Percentiles rank a stretch among this genome's conserved stretches.
These are phyloP conservation scores for Pogoniulus pusillus DNA, from an alignment of 2,797 vertebrate species.

Conservation along the genomic window DNA sequence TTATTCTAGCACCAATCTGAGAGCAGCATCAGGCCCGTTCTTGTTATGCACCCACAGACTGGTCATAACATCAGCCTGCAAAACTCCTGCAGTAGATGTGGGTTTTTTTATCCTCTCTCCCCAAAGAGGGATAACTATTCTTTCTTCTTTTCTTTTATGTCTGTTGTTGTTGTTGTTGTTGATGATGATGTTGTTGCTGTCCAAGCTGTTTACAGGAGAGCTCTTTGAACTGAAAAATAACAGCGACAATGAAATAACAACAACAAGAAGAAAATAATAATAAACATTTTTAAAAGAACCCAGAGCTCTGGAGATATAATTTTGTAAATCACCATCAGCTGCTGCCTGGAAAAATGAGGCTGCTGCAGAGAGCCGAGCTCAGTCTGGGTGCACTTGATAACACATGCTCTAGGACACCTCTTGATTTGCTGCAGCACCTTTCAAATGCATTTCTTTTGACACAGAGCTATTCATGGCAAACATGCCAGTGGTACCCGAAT, in stretches of 20 bases:
- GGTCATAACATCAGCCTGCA: neutral
- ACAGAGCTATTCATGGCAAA: neutral
- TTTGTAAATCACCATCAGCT: neutral
- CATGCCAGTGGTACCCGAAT: neutral
- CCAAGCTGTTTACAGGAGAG: neutral
- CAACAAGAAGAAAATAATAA: neutral
- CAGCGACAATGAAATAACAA: neutral
- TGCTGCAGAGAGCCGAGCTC: neutral
- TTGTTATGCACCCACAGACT: neutral
- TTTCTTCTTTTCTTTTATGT: neutral
- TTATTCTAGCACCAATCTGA: neutral
- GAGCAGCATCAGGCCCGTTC: neutral
- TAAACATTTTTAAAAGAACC: neutral
- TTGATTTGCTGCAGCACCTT: constrained; percentile 12
- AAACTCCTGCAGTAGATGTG: neutral
- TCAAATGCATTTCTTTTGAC: neutral
- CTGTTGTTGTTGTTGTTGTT: no score
- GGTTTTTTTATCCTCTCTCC: neutral
- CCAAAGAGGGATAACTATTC: neutral
- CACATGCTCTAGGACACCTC: neutral
- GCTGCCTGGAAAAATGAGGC: neutral
- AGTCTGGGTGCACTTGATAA: neutral
- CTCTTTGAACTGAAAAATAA: neutral
- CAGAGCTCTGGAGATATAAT: neutral
- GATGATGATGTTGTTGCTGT: neutral